Percentiles rank a stretch among this genome's conserved stretches.
These are phyloP conservation scores for Craterocephalus amniculus DNA, from an alignment of 2,797 vertebrate species.

Conservation along the genomic window DNA sequence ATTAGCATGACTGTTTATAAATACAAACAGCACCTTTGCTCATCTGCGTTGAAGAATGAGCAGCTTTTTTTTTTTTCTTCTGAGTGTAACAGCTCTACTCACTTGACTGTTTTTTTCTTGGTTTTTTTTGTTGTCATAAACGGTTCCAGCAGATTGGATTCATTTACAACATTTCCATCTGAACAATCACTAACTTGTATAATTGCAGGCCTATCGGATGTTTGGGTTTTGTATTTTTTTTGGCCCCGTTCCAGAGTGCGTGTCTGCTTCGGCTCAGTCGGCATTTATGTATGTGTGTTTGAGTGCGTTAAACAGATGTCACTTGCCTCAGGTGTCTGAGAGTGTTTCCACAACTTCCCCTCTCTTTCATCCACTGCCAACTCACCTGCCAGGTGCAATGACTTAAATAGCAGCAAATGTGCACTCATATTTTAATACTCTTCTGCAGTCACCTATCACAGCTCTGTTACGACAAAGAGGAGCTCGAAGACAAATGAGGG, in stretches of 20 bases:
- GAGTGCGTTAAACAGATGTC: slow-evolving; percentile 65
- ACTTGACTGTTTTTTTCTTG: slow-evolving; percentile 60
- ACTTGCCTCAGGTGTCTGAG: slow-evolving; percentile 72
- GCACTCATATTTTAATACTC: slow-evolving; percentile 57
- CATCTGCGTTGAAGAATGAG: slow-evolving; percentile 25
- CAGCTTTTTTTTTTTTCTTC: slow-evolving; percentile 26
- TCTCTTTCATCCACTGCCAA: slow-evolving; percentile 74
- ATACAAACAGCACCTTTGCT: slow-evolving; percentile 24
- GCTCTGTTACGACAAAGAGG: slow-evolving; percentile 48
- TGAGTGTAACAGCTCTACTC: slow-evolving; percentile 29
- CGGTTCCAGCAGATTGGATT: slow-evolving; percentile 58
- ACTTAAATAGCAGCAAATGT: slow-evolving; percentile 68
- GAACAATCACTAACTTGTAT: slow-evolving; percentile 51
- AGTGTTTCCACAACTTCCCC: slow-evolving; percentile 73
- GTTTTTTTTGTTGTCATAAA: slow-evolving; percentile 60
- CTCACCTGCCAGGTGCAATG: slow-evolving; percentile 79
- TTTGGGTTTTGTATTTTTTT: slow-evolving; percentile 50
- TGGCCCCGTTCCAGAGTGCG: slow-evolving; percentile 48
- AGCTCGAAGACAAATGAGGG: slow-evolving; percentile 35
- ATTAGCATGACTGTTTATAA: slow-evolving; percentile 43
- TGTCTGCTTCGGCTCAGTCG: slow-evolving; percentile 10
- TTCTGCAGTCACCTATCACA: slow-evolving; percentile 36
- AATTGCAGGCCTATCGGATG: slow-evolving; percentile 57
- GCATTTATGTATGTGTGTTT: slow-evolving; percentile 7
- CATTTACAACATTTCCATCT: slow-evolving; percentile 60